Percentiles rank a stretch among this genome's conserved stretches.
Conservation (phyloP, 2,888 invertebrate genomes). For the Pterostichus madidus region DNA sequence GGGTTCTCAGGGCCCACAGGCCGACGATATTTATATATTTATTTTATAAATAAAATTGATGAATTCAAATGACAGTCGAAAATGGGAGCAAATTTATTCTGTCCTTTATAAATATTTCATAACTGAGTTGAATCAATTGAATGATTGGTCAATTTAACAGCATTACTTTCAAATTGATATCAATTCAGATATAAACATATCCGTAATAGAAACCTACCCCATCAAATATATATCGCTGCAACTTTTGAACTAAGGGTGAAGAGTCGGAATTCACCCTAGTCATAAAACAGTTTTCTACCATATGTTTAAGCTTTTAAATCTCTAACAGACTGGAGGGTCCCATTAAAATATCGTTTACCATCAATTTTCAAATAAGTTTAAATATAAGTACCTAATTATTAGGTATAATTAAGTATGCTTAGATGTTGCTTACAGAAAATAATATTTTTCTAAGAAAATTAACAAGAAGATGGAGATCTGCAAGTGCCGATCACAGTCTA, state of each 20-base stretch:
- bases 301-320: constrained; percentile 10
- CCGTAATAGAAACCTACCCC: not conserved
- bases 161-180: not conserved
- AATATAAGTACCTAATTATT: not conserved
- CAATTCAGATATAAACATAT: not conserved
- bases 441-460: too few relatives aligned
- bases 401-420: not conserved
- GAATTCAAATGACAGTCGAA: too few relatives aligned
- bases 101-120: too few relatives aligned
- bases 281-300: not conserved
- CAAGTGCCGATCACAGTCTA: too few relatives aligned
- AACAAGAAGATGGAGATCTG: too few relatives aligned
- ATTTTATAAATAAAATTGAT: too few relatives aligned
- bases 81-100: too few relatives aligned
- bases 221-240: not conserved
- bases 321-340: not conserved
- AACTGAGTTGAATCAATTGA: too few relatives aligned
- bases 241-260: not conserved
- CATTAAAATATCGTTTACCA: constrained; percentile 11
- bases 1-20: too few relatives aligned
- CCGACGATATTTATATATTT: too few relatives aligned
- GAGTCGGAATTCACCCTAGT: not conserved
- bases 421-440: too few relatives aligned
- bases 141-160: not conserved
- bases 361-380: not conserved